Base-by-base conservation (phyloP, 1,140 invertebrate genomes). In the Drosophila auraria region DNA sequence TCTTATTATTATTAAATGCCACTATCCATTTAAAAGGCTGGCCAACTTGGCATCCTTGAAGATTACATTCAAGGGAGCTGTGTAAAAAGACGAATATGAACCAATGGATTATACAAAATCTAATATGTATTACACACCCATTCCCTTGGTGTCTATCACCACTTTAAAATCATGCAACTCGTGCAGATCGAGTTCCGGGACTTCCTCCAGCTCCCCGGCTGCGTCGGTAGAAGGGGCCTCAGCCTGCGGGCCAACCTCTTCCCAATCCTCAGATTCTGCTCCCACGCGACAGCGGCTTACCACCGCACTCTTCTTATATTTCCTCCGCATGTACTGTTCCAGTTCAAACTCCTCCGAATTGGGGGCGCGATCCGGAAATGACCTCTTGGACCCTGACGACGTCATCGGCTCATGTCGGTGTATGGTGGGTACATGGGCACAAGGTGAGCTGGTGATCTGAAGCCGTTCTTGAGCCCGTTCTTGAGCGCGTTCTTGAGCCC, bases 131-230 rank as follows among this genome's bases (percentile, higher is more conserved):
- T 42, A 60, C 84, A 68, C 23, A 87, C 83, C 14, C 36, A 87
- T 7, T 8, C 45, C 57, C 2, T 15, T 51, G 2, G 51, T 11
- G 57, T 87, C 64, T 7, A 87, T 2, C 0, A 36, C 12, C 5
- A 78, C 40, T 3, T 74, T 30, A 30, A 83, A 89, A 36, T 80
- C 53, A 20, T 83, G 56, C n/a, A 87, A 38, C 17, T 54, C 53
- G 25, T 54, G 59, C 2, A 87, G 42, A 57, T 86, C 40, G 12
- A 62, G 3, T 12, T 70, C 38, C 0, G 20, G 40, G 0, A 8
- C 8, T 14, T 47, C 42, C 0, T 11, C 11, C 20, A 11, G 3
- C 3, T 38, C 53, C n/a, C 12, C 7, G 9, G 8, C 8, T 2
- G 27, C 36, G 7, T 17, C 30, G 9, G 11, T 20, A n/a, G 2